Base-by-base conservation (phyloP, 2,888 invertebrate species). In the Melieria omissa region DNA sequence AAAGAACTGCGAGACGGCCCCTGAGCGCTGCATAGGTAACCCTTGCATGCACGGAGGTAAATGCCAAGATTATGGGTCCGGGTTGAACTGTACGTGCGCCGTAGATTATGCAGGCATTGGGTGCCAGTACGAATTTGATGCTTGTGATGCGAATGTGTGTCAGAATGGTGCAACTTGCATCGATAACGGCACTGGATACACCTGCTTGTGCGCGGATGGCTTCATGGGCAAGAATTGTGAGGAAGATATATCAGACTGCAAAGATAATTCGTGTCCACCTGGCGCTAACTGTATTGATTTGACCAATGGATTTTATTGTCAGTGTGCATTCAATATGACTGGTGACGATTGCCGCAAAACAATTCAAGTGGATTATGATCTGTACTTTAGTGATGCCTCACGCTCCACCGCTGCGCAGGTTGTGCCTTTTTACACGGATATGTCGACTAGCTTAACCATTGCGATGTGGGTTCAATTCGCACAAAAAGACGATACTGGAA, bases 381-480 rank as follows among this genome's bases (percentile, higher is more conserved):
- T 99, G 9, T 96, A 95, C 90, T 97, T 99, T 88, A 95, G 96
- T 81, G 97, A 98, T 84, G 92, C 95, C 61, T 89, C 93, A 12
- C 92, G 96, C 12, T 96, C 97, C 74, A 95, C 95, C 79, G 98
- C 98, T 5, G 94, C 96, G 42, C 93, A 98, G 88, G 92, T 96
- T 12, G 94, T 98, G 81, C 98, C 98, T 68, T 97, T 98, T 88
- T 92, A 92, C 78, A 93, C 93, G 12, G 91, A 92, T 4, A 90
- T 91, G 14, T 91, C 92, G 71, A 91, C 91, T 77, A 94, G 95
- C 81, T 86, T 98, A 46, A 96, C 97, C 0, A 90, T 99, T 68
- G 96, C 95, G 16, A 91, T 98, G 91, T 99, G 99, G 99, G 96
- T 99, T 0, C 96, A 97, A 85, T 99, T 96, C 82, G 94, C 95